phyloP scores from a whole-genome alignment of 2,113 vertebrate genomes.

The Malaclemys terrapin region DNA sequence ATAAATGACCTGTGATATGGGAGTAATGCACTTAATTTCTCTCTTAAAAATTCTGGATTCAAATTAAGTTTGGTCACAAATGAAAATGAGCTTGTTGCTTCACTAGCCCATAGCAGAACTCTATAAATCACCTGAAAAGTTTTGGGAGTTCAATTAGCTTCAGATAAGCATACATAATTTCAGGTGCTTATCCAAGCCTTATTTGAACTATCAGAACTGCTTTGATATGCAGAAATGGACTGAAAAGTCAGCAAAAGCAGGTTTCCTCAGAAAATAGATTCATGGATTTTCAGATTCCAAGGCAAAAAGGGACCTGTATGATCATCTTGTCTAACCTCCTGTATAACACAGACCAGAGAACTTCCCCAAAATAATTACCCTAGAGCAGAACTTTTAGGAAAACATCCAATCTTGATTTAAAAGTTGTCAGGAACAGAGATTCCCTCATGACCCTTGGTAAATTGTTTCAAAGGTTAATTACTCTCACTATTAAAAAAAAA shows the following conservation, averaged over 20 bases:
- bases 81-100: background rate
- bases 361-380: background rate
- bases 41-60: background rate
- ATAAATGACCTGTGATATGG: background rate
- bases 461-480: background rate
- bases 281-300: background rate
- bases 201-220: background rate
- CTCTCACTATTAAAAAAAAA: background rate
- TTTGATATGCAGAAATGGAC: background rate
- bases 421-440: background rate
- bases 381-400: background rate
- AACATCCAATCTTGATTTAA: background rate
- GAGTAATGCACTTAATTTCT: background rate
- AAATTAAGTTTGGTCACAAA: background rate
- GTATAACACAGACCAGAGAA: background rate
- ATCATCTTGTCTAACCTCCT: background rate
- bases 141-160: background rate
- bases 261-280: background rate
- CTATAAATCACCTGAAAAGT: background rate
- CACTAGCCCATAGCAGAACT: background rate
- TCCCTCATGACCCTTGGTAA: background rate
- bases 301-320: background rate
- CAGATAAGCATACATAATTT: background rate
- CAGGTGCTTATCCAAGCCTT: background rate
- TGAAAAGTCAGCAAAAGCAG: background rate